Evolutionary conservation across 2,797 vertebrate species (phyloP).

Genomic region (Thaleichthys pacificus): DNA sequence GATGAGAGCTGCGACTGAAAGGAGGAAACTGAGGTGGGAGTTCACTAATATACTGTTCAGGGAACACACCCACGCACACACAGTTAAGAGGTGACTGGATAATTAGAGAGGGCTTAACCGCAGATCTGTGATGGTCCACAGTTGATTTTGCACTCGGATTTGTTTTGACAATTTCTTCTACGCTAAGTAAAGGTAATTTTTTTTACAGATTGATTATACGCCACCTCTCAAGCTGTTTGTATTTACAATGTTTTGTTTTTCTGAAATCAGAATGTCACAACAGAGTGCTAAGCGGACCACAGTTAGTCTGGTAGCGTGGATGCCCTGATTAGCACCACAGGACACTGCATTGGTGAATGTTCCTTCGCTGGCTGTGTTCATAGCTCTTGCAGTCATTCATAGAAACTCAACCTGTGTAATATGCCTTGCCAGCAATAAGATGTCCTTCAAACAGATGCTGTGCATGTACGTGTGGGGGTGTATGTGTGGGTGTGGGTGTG

Average conservation of each 20-base stretch:
- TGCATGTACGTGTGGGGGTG: background rate
- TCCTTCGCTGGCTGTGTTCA: background rate
- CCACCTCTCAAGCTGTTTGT: too few relatives aligned
- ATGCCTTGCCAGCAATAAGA: constrained; percentile 11
- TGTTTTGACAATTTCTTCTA: background rate
- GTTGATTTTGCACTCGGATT: background rate
- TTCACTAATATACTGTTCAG: background rate
- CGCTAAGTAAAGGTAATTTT: too few relatives aligned
- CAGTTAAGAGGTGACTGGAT: background rate
- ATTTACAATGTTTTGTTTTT: too few relatives aligned
- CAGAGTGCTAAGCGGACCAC: too few relatives aligned
- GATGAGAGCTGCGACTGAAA: too few relatives aligned
- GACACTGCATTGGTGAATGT: background rate
- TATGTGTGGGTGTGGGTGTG: constrained; percentile 7
- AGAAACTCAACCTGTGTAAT: constrained; percentile 32
- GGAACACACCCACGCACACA: background rate
- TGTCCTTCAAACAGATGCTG: constrained; percentile 1
- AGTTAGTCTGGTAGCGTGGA: too few relatives aligned
- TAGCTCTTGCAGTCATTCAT: constrained; percentile 17
- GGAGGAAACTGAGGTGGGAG: background rate
- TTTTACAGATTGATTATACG: too few relatives aligned
- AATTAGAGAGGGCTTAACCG: background rate
- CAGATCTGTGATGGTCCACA: background rate
- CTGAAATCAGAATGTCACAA: too few relatives aligned
- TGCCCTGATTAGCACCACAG: too few relatives aligned